Evolutionary conservation across 2,113 vertebrate genomes (phyloP), one percentile per base, ranked within the genome.

Genomic region (Probosciger aterrimus): DNA sequence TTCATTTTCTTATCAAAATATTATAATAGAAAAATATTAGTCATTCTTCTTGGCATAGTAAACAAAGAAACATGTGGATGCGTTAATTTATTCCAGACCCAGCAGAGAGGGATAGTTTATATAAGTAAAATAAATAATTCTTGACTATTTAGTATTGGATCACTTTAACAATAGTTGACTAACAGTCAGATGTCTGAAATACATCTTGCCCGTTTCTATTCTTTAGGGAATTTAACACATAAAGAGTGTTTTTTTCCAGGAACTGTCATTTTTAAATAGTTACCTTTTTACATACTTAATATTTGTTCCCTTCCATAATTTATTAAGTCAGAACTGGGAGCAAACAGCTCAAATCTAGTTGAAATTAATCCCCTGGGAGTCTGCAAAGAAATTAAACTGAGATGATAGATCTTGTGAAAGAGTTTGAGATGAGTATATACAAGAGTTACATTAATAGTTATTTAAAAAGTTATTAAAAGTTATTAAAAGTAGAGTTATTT

Each of bases 1-100:
- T 90, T 97, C 67, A 90, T 96, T 92, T 95, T 94, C 90, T 95
- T 95, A 95, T 94, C 88, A 94, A 96, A 95, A 95, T 94, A 97
- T 93, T 96, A 90, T 91, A 95, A 91, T 95, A 86, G 5, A 97
- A 96, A 91, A 92, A 96, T 96, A 94, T 96, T 94, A 88, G 43
- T 93, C 86, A 97, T 95, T 88, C 75, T 91, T 79, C 22, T 94
- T 97, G 96, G 93, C 95, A 69, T 81, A 93, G 46, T 93, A 93
- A 94, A 86, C 90, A 95, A 96, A 95, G 92, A 80, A 96, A 92
- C 94, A 95, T 85, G 86, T 94, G 82, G 57, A 94, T 88, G 88
- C 94, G 80, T 77, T 97, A 95, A 95, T 97, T 84, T 96, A 86
- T 93, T 95, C 88, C 92, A 96, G 91, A 86, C 23, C 73, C 37